phyloP scores from a whole-genome alignment of 1,140 invertebrate species.

The Saccostrea glomerata region DNA sequence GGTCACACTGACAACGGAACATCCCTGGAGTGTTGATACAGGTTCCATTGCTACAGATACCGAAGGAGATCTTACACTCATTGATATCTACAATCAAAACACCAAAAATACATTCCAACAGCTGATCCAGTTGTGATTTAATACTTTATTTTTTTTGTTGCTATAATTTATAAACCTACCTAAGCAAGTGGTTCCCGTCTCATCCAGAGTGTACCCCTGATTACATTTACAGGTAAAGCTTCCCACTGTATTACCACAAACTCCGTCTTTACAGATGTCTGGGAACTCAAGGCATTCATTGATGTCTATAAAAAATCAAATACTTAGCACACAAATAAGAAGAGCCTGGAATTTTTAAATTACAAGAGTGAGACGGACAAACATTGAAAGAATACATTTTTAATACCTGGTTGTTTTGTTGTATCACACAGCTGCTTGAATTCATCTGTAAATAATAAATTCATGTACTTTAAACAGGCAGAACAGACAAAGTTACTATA shows the following conservation, averaged over 20 bases:
- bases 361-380: neutral
- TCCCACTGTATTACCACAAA: slow-evolving; percentile 73
- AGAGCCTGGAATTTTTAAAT: too few relatives aligned
- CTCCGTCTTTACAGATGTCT: slow-evolving; percentile 81
- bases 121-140: neutral
- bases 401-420: slow-evolving; percentile 29
- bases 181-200: slow-evolving; percentile 75
- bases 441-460: slow-evolving; percentile 59
- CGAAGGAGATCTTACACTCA: slow-evolving; percentile 91
- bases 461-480: neutral
- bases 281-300: slow-evolving; percentile 88
- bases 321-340: too few relatives aligned
- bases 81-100: slow-evolving; percentile 86
- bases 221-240: slow-evolving; percentile 76
- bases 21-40: slow-evolving; percentile 90
- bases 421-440: slow-evolving; percentile 60
- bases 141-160: neutral
- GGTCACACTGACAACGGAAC: slow-evolving; percentile 90
- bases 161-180: slow-evolving; percentile 55
- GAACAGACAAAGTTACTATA: neutral
- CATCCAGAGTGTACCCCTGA: slow-evolving; percentile 80
- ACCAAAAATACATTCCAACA: neutral
- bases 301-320: slow-evolving; percentile 80
- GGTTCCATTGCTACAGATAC: slow-evolving; percentile 89
- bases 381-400: neutral